Percentiles rank a stretch among this genome's conserved stretches.
Conservation (phyloP, 2,888 invertebrate species). For the Tinea semifulvella region DNA sequence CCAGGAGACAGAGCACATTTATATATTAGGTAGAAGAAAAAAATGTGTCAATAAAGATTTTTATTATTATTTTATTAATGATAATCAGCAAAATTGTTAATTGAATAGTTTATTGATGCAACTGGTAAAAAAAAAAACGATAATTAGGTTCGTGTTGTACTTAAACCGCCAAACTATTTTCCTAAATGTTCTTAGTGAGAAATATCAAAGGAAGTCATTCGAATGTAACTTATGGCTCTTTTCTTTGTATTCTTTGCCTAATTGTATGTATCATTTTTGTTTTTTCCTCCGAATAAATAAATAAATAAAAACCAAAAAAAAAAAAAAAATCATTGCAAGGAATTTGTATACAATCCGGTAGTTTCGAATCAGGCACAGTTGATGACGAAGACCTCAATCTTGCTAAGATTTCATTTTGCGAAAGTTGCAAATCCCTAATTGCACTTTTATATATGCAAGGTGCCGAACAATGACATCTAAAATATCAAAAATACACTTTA, state of each 20-base stretch:
- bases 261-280: no score
- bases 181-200: no score
- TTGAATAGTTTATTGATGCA: no score
- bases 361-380: not conserved
- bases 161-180: no score
- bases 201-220: no score
- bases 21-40: no score
- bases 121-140: no score
- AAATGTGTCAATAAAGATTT: no score
- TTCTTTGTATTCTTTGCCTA: not conserved
- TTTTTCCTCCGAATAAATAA: no score
- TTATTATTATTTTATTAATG: not conserved
- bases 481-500: constrained; percentile 11
- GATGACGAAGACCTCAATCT: not conserved
- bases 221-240: not conserved
- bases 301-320: no score
- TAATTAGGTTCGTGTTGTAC: no score
- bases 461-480: constrained; percentile 11
- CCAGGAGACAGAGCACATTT: no score
- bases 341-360: not conserved
- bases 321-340: not conserved
- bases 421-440: constrained; percentile 5
- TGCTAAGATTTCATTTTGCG: constrained; percentile 1
- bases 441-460: not conserved
- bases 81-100: not conserved